Evolutionary conservation across 2,888 invertebrate genomes (phyloP).

Genomic region (Thecophora atra): DNA sequence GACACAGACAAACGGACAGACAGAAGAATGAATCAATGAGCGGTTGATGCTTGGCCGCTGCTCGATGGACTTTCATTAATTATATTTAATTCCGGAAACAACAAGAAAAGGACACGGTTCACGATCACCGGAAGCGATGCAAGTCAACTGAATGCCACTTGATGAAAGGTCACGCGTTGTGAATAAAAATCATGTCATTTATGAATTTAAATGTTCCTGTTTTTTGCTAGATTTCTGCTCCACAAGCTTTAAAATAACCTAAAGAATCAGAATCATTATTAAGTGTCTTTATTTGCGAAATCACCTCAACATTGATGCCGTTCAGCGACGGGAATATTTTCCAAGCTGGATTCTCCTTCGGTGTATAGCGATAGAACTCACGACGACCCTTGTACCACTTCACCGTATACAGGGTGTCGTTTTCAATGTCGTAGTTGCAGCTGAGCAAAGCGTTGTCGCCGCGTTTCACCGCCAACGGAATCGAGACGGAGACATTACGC

Average conservation of each 20-base stretch:
- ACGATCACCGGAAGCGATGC: no score
- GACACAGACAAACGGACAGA: background rate
- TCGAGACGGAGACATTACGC: constrained; percentile 74
- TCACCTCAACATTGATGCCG: constrained; percentile 83
- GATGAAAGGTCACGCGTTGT: no score
- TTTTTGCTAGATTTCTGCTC: no score
- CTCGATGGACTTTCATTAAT: no score
- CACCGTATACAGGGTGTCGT: constrained; percentile 83
- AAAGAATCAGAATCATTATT: no score
- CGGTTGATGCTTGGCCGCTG: no score
- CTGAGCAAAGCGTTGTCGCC: constrained; percentile 74
- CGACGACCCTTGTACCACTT: constrained; percentile 87
- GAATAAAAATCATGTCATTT: no score
- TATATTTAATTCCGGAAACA: background rate
- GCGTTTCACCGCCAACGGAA: constrained; percentile 75
- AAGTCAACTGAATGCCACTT: no score
- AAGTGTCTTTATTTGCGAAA: constrained; percentile 42
- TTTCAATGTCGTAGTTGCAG: constrained; percentile 83
- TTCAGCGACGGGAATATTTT: constrained; percentile 75
- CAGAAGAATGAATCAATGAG: constrained; percentile 1
- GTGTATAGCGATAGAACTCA: constrained; percentile 87
- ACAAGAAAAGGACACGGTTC: background rate
- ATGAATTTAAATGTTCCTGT: no score
- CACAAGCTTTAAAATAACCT: no score
- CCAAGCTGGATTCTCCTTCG: constrained; percentile 76